Conservation (phyloP, 2,113 vertebrate species). For the Diphyllodes magnificus region DNA sequence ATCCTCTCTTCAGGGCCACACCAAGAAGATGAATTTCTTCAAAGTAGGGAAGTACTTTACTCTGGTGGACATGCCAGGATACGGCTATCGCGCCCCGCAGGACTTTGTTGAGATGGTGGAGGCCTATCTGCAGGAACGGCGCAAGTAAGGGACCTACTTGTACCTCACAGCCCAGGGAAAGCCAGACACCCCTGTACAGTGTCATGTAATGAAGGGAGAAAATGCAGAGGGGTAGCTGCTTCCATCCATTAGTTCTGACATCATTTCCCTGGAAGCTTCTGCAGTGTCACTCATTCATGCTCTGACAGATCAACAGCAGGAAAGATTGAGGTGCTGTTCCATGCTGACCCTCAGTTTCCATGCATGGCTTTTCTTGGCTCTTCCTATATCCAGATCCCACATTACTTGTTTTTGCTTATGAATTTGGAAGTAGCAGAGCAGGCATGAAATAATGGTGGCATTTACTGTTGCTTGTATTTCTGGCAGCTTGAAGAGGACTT, state of each 20-base stretch:
- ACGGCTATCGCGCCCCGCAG: constrained; percentile 83
- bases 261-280: background rate
- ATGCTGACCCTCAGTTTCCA: background rate
- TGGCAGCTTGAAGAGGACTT: constrained; percentile 86
- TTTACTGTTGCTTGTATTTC: constrained; percentile 18
- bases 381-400: background rate
- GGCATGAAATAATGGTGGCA: background rate
- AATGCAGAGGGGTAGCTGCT: background rate
- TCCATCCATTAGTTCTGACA: background rate
- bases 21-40: constrained; percentile 98
- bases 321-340: background rate
- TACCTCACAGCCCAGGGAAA: background rate
- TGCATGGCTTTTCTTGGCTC: background rate
- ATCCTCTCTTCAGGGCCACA: constrained; percentile 82
- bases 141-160: constrained; percentile 72
- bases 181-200: fast-evolving
- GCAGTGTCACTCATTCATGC: background rate
- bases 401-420: background rate
- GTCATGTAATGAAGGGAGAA: background rate
- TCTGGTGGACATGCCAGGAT: constrained; percentile 95
- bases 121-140: constrained; percentile 82
- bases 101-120: constrained; percentile 96
- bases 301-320: background rate
- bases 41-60: constrained; percentile 85
- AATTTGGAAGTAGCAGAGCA: background rate